Percentiles rank a stretch among this genome's conserved stretches.
Conservation (phyloP, 2,797 vertebrate species). For the Odontamblyopus lacepedii region DNA sequence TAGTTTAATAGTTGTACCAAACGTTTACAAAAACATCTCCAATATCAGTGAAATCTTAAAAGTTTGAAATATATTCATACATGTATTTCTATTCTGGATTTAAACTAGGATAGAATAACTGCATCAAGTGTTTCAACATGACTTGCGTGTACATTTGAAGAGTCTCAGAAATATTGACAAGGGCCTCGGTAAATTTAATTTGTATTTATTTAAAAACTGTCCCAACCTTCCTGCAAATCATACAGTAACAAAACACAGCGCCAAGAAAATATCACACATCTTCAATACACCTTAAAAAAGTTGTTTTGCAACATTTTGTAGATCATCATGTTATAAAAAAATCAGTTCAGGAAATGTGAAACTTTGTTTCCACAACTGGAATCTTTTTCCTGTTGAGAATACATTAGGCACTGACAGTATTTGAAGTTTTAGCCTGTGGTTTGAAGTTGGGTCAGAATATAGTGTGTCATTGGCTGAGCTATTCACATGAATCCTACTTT, state of each 20-base stretch:
- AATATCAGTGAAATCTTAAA: neutral
- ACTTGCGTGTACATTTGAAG: too few species aligned
- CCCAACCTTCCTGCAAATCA: neutral
- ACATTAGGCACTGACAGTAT: constrained; percentile 31
- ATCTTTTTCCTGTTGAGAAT: neutral
- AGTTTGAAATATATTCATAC: neutral
- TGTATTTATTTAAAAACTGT: neutral
- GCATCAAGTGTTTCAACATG: too few species aligned
- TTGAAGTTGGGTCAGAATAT: constrained; percentile 38
- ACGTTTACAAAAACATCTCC: constrained; percentile 20
- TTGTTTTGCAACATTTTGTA: too few species aligned
- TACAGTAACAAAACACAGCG: neutral
- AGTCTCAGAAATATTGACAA: too few species aligned
- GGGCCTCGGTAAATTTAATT: too few species aligned
- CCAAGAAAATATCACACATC: neutral
- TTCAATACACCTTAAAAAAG: neutral
- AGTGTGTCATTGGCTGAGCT: constrained; percentile 33
- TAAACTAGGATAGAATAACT: too few species aligned
- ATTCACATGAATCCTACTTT: constrained; percentile 35
- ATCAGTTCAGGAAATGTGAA: neutral
- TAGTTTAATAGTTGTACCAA: neutral
- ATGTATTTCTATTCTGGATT: too few species aligned
- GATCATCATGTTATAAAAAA: neutral
- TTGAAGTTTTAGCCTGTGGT: constrained; percentile 25
- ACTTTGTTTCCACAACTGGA: neutral